These are phyloP conservation scores for Cartodere bifasciata DNA, from an alignment of 2,888 invertebrate genomes.

Conservation along the genomic window DNA sequence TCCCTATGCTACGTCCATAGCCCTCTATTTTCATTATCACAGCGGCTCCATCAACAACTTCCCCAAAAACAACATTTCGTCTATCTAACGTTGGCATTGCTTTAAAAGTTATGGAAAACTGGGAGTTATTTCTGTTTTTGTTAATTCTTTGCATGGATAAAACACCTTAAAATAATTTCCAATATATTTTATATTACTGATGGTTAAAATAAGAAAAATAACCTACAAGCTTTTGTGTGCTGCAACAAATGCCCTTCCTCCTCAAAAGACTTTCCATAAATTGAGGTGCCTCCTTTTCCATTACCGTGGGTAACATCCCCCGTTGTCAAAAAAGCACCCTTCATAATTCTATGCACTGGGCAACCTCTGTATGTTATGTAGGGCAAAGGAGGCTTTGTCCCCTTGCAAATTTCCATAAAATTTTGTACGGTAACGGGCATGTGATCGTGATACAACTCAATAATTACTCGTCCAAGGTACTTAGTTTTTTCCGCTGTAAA, in stretches of 20 bases:
- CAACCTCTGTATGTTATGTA: slow-evolving; percentile 30
- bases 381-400: slow-evolving; percentile 18
- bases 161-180: slow-evolving; percentile 29
- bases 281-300: slow-evolving; percentile 38
- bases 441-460: slow-evolving; percentile 32
- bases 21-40: slow-evolving; percentile 29
- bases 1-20: slow-evolving; percentile 29
- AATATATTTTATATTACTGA: no score
- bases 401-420: slow-evolving; percentile 30
- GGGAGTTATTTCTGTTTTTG: slow-evolving; percentile 35
- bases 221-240: slow-evolving; percentile 35
- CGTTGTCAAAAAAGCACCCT: slow-evolving; percentile 39
- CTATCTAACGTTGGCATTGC: slow-evolving; percentile 33
- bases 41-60: slow-evolving; percentile 30
- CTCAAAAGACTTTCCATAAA: slow-evolving; percentile 36
- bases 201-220: slow-evolving; percentile 1
- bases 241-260: slow-evolving; percentile 36
- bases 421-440: slow-evolving; percentile 33
- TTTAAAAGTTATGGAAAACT: slow-evolving; percentile 39
- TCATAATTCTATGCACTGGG: slow-evolving; percentile 36
- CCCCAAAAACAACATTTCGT: slow-evolving; percentile 39
- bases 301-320: slow-evolving; percentile 40
- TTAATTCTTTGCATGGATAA: slow-evolving; percentile 34
- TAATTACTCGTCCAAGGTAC: slow-evolving; percentile 28
- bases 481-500: slow-evolving; percentile 28